Percentiles rank a stretch among this genome's conserved stretches.
These are phyloP conservation scores for Drosophila tristis DNA, from an alignment of 1,140 invertebrate species.

Conservation along the genomic window DNA sequence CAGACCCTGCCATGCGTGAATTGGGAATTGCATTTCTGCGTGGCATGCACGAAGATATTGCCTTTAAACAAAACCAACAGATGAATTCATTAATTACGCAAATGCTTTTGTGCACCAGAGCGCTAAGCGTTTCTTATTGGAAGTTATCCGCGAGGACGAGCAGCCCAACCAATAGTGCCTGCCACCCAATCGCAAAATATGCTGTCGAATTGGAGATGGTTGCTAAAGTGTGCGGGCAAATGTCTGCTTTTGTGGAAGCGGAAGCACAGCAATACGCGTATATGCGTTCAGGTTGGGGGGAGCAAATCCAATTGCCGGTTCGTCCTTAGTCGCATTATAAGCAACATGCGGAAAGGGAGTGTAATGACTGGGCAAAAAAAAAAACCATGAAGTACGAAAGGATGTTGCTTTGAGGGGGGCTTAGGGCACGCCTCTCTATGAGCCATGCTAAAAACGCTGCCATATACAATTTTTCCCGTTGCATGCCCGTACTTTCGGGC, in stretches of 20 bases:
- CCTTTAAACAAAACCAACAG: slow-evolving; percentile 39
- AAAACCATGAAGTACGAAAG: slow-evolving; percentile 34
- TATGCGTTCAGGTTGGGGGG: neutral
- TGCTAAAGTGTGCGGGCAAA: slow-evolving; percentile 14
- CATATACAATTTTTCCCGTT: slow-evolving; percentile 41
- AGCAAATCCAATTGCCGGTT: slow-evolving; percentile 34
- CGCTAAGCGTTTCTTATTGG: slow-evolving; percentile 52
- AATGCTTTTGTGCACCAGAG: slow-evolving; percentile 44
- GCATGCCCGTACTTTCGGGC: slow-evolving; percentile 55
- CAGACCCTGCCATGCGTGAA: slow-evolving; percentile 39
- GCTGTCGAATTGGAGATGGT: slow-evolving; percentile 34
- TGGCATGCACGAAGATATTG: slow-evolving; percentile 29
- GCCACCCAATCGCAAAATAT: slow-evolving; percentile 51
- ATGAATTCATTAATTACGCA: slow-evolving; percentile 66
- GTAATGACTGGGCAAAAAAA: slow-evolving; percentile 36
- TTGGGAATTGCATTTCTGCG: slow-evolving; percentile 41
- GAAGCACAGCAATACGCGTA: slow-evolving; percentile 5
- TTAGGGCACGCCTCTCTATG: slow-evolving; percentile 25
- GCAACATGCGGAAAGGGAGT: slow-evolving; percentile 3
- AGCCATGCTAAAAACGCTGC: slow-evolving; percentile 55
- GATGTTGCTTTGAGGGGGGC: slow-evolving; percentile 51
- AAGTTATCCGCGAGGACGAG: slow-evolving; percentile 38
- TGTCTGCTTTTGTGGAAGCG: neutral
- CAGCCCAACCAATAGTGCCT: slow-evolving; percentile 14
- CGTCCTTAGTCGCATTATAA: slow-evolving; percentile 31